phyloP scores from a whole-genome alignment of 2,797 vertebrate species.

The Pristis pectinata region DNA sequence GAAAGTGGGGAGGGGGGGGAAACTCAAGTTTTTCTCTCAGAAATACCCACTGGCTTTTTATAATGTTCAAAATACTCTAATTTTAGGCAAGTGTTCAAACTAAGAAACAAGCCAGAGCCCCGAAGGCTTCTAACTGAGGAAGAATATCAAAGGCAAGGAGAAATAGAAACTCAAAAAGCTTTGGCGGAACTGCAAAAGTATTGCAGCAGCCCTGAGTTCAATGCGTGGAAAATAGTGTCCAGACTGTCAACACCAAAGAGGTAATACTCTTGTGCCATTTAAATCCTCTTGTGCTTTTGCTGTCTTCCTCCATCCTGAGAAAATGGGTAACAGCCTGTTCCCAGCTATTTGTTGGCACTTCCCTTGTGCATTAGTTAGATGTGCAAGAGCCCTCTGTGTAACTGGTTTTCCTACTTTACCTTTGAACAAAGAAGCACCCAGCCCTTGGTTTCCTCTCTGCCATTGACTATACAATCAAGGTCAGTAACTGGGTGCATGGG shows the following conservation, averaged over 20 bases:
- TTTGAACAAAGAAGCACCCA: not conserved
- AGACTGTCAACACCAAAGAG: slow-evolving; percentile 86
- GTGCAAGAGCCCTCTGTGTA: not conserved
- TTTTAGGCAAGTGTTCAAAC: slow-evolving; percentile 61
- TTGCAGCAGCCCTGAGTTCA: slow-evolving; percentile 81
- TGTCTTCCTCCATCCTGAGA: not conserved
- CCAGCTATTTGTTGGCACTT: not conserved
- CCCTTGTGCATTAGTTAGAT: not conserved
- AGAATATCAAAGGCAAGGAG: slow-evolving; percentile 76
- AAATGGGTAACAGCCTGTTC: not conserved
- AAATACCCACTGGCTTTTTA: slow-evolving; percentile 4
- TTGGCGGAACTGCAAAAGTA: slow-evolving; percentile 73
- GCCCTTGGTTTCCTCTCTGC: not conserved
- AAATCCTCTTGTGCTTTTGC: not conserved
- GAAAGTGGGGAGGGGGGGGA: not conserved
- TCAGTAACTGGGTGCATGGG: not conserved
- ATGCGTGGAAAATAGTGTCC: slow-evolving; percentile 77
- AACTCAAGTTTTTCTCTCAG: not conserved
- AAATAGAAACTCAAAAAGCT: slow-evolving; percentile 76
- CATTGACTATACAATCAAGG: not conserved
- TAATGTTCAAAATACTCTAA: slow-evolving; percentile 21
- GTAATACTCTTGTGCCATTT: slow-evolving; percentile 52
- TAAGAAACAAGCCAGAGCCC: slow-evolving; percentile 58
- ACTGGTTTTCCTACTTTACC: not conserved
- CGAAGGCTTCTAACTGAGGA: slow-evolving; percentile 81